Evolutionary conservation across 2,888 invertebrate genomes (phyloP), one percentile per base, ranked within the genome.

Genomic region (Notodonta dromedarius): DNA sequence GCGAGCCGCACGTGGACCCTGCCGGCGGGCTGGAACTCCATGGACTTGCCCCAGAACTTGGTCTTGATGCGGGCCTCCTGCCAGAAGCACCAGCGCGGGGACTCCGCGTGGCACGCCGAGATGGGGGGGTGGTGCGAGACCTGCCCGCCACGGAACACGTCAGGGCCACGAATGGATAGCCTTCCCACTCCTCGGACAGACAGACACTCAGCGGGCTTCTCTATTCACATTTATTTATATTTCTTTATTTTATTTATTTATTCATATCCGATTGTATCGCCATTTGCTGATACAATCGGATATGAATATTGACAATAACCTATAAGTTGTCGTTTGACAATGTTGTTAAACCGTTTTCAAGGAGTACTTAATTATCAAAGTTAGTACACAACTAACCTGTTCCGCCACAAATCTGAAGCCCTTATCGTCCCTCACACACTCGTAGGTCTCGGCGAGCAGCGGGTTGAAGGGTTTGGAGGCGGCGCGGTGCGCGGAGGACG

Each of bases 11-110:
- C 94, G 82, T 96, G 95, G 0, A 97, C 96, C 0, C 91, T 80
- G 56, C 96, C 97, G 32, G 96, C 92, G 0, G 97, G 97, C 85
- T 97, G 97, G 86, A 97, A 97, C 93, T 97, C 97, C 96, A 97
- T 97, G 61, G 97, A 97, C 89, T 97, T 97, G 65, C 97, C 97
- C 97, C 97, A 97, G 93, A 97, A 97, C 90, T 97, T 97, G 63
- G 97, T 97, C 89, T 97, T 97, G 76, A 97, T 96, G 71, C 97
- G 94, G 11, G 96, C 96, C 84, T 97, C 97, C 92, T 97, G 97
- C 96, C 96, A 97, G 88, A 97, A 96, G 35, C 94, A 94, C 94
- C 97, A 97, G 82, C 95, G 95, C 50, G 95, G 89, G 5, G 97
- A 96, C 82, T 97, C 96, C 57, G 97, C 97, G 91, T 97, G 95